phyloP scores from a whole-genome alignment of 2,113 vertebrate genomes.

The Brachirus orientalis region DNA sequence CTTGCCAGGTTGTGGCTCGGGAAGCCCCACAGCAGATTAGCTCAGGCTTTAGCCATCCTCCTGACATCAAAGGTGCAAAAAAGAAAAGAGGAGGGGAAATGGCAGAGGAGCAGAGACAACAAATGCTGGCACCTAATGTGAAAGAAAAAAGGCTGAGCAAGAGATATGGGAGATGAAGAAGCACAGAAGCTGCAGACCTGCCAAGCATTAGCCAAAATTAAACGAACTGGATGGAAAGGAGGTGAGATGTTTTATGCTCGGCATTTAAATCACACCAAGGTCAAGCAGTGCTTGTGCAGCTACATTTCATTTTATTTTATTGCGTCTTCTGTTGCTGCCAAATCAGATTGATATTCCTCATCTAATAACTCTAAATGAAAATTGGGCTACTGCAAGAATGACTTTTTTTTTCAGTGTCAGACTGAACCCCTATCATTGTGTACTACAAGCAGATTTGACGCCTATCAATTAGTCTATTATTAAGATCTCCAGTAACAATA shows the following conservation, averaged over 20 bases:
- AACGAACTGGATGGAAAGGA: neutral
- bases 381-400: neutral
- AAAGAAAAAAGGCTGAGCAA: slow-evolving; percentile 19
- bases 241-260: neutral
- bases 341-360: neutral
- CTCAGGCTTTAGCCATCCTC: slow-evolving; percentile 61
- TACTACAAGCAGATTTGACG: slow-evolving; percentile 11
- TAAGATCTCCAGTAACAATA: slow-evolving; percentile 12
- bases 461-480: slow-evolving; percentile 11
- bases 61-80: slow-evolving; percentile 66
- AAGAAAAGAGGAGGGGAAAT: slow-evolving; percentile 33
- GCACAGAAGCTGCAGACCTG: neutral
- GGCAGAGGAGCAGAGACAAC: slow-evolving; percentile 38
- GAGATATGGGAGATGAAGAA: slow-evolving; percentile 11
- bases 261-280: slow-evolving; percentile 20
- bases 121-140: slow-evolving; percentile 37
- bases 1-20: slow-evolving; percentile 46
- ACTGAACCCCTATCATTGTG: slow-evolving; percentile 6
- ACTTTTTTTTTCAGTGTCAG: no score
- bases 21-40: slow-evolving; percentile 62
- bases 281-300: slow-evolving; percentile 10
- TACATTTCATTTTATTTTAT: slow-evolving; percentile 14
- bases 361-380: neutral
- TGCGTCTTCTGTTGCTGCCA: neutral
- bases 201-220: neutral